Percentiles rank a stretch among this genome's conserved stretches.
These are phyloP conservation scores for Meloidogyne hapla DNA, from an alignment of 1,140 invertebrate genomes.

Conservation along the genomic window DNA sequence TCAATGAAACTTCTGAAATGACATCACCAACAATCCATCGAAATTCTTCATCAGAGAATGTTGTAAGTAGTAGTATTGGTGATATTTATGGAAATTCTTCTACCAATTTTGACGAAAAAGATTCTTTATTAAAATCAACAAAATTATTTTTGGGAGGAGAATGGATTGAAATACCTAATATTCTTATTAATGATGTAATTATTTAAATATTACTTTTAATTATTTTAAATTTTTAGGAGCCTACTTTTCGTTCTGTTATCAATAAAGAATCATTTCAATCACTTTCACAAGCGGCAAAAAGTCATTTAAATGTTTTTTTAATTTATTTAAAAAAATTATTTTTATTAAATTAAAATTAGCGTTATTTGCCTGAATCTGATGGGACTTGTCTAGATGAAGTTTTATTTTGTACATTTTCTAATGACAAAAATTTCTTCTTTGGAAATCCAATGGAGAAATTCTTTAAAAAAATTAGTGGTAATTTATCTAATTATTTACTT, in stretches of 20 bases:
- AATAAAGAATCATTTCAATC: conserved; percentile 28
- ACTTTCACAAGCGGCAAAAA: conserved; percentile 33
- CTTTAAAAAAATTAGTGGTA: conserved; percentile 34
- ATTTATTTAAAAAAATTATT: conserved; percentile 24
- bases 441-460: conserved; percentile 41
- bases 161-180: conserved; percentile 28
- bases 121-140: neutral
- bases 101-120: neutral
- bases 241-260: conserved; percentile 33
- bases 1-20: neutral
- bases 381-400: conserved; percentile 20
- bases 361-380: conserved; percentile 20
- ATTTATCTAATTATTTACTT: conserved; percentile 5
- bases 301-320: conserved; percentile 30
- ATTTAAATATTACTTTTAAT: conserved; percentile 7
- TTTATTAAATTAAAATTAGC: conserved; percentile 27
- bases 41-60: neutral
- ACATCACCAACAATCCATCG: neutral
- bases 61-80: neutral
- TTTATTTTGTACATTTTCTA: conserved; percentile 28
- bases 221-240: conserved; percentile 29
- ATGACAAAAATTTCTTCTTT: conserved; percentile 37
- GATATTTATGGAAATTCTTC: neutral
- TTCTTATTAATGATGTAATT: conserved; percentile 33
- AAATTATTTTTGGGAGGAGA: conserved; percentile 37